Percentiles rank a stretch among this genome's conserved stretches.
Evolutionary conservation across 2,113 vertebrate species (phyloP).

Genomic region (Oreochromis aureus): DNA sequence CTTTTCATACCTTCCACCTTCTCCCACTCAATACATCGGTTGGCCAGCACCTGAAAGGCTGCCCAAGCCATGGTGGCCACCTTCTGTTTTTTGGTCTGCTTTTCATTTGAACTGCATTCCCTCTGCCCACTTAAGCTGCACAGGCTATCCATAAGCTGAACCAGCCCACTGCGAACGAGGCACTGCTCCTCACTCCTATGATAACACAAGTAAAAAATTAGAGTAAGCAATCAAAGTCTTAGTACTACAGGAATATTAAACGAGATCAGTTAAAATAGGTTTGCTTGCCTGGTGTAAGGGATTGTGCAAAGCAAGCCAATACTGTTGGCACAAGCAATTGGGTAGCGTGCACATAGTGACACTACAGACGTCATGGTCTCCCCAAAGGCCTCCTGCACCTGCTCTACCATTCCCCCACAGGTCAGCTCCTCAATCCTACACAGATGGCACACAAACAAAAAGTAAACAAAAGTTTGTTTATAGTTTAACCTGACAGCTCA

Average conservation of each 20-base stretch:
- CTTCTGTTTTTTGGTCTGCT: constrained; percentile 96
- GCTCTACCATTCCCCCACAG: constrained; percentile 96
- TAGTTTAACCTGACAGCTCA: background rate
- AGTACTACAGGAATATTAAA: background rate
- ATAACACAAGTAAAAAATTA: background rate
- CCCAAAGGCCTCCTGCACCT: constrained; percentile 96
- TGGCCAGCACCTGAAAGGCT: constrained; percentile 96
- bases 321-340: constrained; percentile 96
- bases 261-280: background rate
- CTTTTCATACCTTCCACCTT: constrained; percentile 87
- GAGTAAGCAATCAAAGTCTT: background rate
- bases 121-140: constrained; percentile 94
- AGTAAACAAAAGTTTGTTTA: background rate
- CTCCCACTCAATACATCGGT: constrained; percentile 97
- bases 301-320: constrained; percentile 95
- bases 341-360: constrained; percentile 92
- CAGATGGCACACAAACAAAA: background rate
- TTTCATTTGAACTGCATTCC: constrained; percentile 90
- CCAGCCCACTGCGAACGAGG: constrained; percentile 93
- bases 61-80: constrained; percentile 99
- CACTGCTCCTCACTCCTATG: constrained; percentile 95
- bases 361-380: constrained; percentile 99
- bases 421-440: constrained; percentile 92
- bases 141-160: constrained; percentile 93
- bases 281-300: constrained; percentile 87